phyloP scores from a whole-genome alignment of 30 jellyfish, hydroid and myxozoan species.

The Pseudorhiza aurosa region DNA sequence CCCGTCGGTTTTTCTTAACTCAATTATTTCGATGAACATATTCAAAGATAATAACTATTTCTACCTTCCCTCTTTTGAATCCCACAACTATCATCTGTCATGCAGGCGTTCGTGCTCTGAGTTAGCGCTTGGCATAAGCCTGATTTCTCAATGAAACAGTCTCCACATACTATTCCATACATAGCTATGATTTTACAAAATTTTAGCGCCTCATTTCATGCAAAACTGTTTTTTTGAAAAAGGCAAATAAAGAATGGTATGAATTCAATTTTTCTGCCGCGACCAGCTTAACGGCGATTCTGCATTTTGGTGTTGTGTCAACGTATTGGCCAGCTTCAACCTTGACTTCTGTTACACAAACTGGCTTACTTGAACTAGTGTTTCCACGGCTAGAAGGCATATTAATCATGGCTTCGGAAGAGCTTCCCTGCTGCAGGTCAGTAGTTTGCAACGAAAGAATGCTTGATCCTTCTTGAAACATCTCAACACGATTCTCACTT shows the following conservation, averaged over 20 bases:
- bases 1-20: too few species aligned
- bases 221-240: constrained; percentile 68
- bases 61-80: too few species aligned
- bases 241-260: constrained; percentile 87
- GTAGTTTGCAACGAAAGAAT: neutral
- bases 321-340: neutral
- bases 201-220: constrained; percentile 26
- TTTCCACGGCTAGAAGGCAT: too few species aligned
- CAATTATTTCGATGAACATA: too few species aligned
- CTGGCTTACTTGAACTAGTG: constrained; percentile 2
- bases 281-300: constrained; percentile 24
- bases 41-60: too few species aligned
- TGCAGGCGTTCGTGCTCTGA: too few species aligned
- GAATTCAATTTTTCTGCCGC: constrained; percentile 33
- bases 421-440: neutral
- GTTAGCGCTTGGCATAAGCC: too few species aligned
- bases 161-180: too few species aligned
- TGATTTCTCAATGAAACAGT: too few species aligned
- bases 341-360: constrained; percentile 8
- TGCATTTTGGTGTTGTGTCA: constrained; percentile 13
- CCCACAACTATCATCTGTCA: too few species aligned
- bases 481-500: neutral
- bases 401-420: too few species aligned
- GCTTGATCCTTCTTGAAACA: neutral
- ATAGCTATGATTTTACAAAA: neutral